Evolutionary conservation across 2,888 invertebrate species (phyloP).

Genomic region (Dioctria rufipes): DNA sequence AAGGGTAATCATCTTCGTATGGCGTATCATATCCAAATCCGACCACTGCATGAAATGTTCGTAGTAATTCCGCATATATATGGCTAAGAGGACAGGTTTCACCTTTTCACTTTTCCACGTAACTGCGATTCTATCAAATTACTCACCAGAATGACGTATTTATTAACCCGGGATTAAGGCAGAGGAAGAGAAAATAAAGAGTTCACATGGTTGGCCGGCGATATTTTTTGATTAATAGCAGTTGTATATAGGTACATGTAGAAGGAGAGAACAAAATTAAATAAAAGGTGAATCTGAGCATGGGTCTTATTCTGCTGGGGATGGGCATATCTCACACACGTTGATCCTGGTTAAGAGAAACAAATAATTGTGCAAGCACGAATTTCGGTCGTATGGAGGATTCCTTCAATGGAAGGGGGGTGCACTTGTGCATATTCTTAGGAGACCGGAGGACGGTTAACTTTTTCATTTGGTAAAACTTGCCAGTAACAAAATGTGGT

Average conservation of each 20-base stretch:
- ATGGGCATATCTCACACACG: slow-evolving; percentile 50
- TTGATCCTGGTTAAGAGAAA: background rate
- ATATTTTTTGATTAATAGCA: slow-evolving; percentile 48
- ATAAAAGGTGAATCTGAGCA: slow-evolving; percentile 14
- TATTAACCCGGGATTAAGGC: slow-evolving; percentile 39
- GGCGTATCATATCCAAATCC: no score
- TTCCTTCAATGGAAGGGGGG: background rate
- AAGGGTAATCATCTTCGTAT: no score
- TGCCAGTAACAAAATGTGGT: slow-evolving; percentile 6
- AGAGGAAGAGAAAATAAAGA: background rate
- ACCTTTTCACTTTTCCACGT: slow-evolving; percentile 24
- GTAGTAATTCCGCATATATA: no score
- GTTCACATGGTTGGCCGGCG: slow-evolving; percentile 2
- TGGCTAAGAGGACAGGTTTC: slow-evolving; percentile 34
- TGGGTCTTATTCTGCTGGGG: slow-evolving; percentile 17
- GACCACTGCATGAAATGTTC: no score
- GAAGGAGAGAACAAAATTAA: slow-evolving; percentile 1
- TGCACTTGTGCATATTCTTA: slow-evolving; percentile 14
- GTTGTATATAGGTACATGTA: no score
- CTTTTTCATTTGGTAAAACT: slow-evolving; percentile 14
- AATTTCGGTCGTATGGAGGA: slow-evolving; percentile 40
- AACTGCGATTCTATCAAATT: slow-evolving; percentile 29
- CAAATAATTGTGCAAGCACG: slow-evolving; percentile 49
- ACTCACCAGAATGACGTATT: slow-evolving; percentile 28
- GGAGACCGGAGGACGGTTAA: background rate